Base-by-base conservation (phyloP, 2,888 invertebrate species). In the Oegoconia quadripuncta region DNA sequence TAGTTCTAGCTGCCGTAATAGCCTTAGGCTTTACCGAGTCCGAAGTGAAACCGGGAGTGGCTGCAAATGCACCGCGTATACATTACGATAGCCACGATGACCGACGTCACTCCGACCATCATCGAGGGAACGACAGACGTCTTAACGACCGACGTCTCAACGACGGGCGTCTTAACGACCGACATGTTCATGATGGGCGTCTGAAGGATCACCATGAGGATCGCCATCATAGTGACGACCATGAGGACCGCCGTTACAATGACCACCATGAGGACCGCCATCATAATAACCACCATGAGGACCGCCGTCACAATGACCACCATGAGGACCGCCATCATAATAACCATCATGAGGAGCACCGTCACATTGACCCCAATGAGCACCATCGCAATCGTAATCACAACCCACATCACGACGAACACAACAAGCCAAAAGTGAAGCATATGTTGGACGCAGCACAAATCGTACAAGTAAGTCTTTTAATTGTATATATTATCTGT, bases 1-100 rank as follows among this genome's bases (percentile, higher is more conserved):
- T 50, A 27, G 23, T 42, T 8, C 12, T 50, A 22, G 39, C 37
- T 11, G 42, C 47, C 17, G 7, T 42, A 3, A 16, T 40, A 13
- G 41, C 34, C 38, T 12, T 45, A 17, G 36, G 34, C 7, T 27
- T 22, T 5, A 23, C 41, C 0, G 47, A 47, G 30, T 18, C 39
- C 3, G 43, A 37, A 9, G 23, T n/a, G 13, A 42, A 43, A 16
- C 39, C 37, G 1, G 39, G 32, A 11, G 33, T 34, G 5, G 42
- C 28, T 6, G 34, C 42, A 5, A 35, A 12, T n/a, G n/a, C n/a
- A n/a, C n/a, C n/a, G 4, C 34, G 18, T 25, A n/a, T 37, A 15
- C 22, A 32, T 15, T n/a, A 22, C 32, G 32, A 15, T 4, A n/a
- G 1, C 29, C n/a, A 16, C 29, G 5, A 28, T 12, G 20, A 20